Evolutionary conservation across 1,140 invertebrate genomes (phyloP).

Genomic region (Drosophila orosa): DNA sequence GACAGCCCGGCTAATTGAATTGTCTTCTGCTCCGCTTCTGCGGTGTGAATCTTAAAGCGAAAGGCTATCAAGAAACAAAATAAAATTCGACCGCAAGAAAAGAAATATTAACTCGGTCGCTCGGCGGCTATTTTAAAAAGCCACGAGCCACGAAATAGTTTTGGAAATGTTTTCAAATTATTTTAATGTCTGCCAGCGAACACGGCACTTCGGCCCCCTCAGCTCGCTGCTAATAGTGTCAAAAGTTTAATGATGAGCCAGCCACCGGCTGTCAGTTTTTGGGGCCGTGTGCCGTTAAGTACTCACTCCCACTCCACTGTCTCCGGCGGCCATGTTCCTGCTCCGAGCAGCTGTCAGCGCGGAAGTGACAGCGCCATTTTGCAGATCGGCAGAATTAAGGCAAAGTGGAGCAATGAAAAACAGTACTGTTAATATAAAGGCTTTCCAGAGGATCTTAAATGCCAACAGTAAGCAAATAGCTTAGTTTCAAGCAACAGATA

Average conservation of each 20-base stretch:
- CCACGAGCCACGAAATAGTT: slow-evolving; percentile 28
- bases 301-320: slow-evolving; percentile 24
- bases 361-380: slow-evolving; percentile 70
- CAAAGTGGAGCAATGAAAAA: background rate
- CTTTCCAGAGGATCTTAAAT: background rate
- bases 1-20: slow-evolving; percentile 79
- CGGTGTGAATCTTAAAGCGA: slow-evolving; percentile 41
- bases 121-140: slow-evolving; percentile 42
- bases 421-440: background rate
- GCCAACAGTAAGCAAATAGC: background rate
- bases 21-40: slow-evolving; percentile 51
- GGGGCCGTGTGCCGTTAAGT: slow-evolving; percentile 67
- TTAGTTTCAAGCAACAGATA: background rate
- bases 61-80: slow-evolving; percentile 37
- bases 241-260: slow-evolving; percentile 80
- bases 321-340: slow-evolving; percentile 50
- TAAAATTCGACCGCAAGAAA: slow-evolving; percentile 45
- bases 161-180: slow-evolving; percentile 67
- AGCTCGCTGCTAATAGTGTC: slow-evolving; percentile 74
- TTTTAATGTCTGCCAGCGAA: slow-evolving; percentile 51
- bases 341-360: slow-evolving; percentile 65
- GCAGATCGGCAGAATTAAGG: slow-evolving; percentile 31
- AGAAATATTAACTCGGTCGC: slow-evolving; percentile 35
- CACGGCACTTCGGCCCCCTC: background rate
- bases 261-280: slow-evolving; percentile 68